These are phyloP conservation scores for Pantherophis vulpinus DNA, from an alignment of 2,797 vertebrate species.

Conservation along the genomic window DNA sequence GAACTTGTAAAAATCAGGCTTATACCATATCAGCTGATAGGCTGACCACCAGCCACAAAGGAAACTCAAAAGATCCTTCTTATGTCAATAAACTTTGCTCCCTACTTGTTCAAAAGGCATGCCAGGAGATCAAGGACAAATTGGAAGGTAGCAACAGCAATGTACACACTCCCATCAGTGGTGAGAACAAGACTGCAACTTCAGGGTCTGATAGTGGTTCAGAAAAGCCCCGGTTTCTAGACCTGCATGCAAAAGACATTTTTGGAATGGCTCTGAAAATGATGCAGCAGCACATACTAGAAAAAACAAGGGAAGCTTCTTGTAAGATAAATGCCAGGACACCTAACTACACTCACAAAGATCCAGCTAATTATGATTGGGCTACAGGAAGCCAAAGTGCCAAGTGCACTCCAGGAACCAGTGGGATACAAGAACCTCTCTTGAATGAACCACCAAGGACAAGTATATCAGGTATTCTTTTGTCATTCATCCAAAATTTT, in stretches of 20 bases:
- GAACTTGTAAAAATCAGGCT: slow-evolving; percentile 50
- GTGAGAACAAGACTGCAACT: slow-evolving; percentile 40
- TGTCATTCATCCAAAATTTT: slow-evolving; percentile 78
- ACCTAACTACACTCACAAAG: slow-evolving; percentile 40
- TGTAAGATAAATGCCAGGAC: slow-evolving; percentile 36
- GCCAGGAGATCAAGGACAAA: slow-evolving; percentile 60
- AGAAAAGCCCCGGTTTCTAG: slow-evolving; percentile 45
- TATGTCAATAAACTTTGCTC: slow-evolving; percentile 56
- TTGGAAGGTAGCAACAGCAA: slow-evolving; percentile 44
- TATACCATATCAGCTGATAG: slow-evolving; percentile 51
- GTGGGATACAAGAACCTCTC: slow-evolving; percentile 9
- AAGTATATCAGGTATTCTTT: slow-evolving; percentile 66
- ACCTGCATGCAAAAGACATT: slow-evolving; percentile 62
- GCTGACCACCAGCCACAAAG: slow-evolving; percentile 40
- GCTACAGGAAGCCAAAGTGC: slow-evolving; percentile 23
- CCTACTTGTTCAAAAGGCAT: slow-evolving; percentile 57
- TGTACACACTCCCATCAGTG: slow-evolving; percentile 40
- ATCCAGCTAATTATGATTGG: slow-evolving; percentile 47
- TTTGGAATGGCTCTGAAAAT: slow-evolving; percentile 62
- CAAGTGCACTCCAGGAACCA: slow-evolving; percentile 48
- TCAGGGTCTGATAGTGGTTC: slow-evolving; percentile 45
- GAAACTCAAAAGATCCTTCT: slow-evolving; percentile 51
- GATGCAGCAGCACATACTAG: slow-evolving; percentile 63
- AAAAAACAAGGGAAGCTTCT: slow-evolving; percentile 50
- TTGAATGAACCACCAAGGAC: slow-evolving; percentile 56